These are phyloP conservation scores for Phaethornis superciliosus DNA, from an alignment of 2,113 vertebrate species.

Conservation along the genomic window DNA sequence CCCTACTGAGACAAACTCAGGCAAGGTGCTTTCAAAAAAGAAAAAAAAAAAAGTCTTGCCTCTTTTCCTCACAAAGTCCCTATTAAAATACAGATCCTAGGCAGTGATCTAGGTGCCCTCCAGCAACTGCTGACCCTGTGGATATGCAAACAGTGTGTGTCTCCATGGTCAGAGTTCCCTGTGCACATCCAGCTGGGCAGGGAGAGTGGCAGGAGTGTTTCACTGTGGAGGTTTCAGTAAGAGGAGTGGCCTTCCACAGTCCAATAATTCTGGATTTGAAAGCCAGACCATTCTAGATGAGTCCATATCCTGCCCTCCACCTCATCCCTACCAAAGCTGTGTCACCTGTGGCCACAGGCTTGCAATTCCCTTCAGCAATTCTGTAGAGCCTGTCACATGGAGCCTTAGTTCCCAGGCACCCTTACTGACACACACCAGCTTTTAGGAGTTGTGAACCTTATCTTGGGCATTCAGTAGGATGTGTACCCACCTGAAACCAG, in stretches of 20 bases:
- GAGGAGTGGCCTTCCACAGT: neutral
- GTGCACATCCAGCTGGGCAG: neutral
- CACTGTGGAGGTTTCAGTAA: neutral
- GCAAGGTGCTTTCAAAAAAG: neutral
- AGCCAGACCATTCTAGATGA: neutral
- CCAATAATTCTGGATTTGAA: neutral
- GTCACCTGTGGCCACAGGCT: neutral
- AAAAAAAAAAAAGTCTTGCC: neutral
- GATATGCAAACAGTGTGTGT: accelerated
- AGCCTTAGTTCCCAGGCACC: neutral
- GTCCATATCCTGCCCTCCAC: neutral
- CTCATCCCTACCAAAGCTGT: neutral
- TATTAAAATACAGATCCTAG: neutral
- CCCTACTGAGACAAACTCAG: neutral
- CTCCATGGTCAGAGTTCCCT: neutral
- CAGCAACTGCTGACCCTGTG: neutral
- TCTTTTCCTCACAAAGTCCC: neutral
- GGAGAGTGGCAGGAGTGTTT: neutral
- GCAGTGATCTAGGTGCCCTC: neutral
- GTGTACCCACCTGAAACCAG: neutral
- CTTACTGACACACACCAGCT: neutral
- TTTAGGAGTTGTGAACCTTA: neutral
- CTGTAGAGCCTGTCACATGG: neutral
- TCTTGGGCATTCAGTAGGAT: neutral
- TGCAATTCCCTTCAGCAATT: neutral